These are phyloP conservation scores for Neopelma chrysocephalum DNA, from an alignment of 2,797 vertebrate genomes.

Conservation along the genomic window DNA sequence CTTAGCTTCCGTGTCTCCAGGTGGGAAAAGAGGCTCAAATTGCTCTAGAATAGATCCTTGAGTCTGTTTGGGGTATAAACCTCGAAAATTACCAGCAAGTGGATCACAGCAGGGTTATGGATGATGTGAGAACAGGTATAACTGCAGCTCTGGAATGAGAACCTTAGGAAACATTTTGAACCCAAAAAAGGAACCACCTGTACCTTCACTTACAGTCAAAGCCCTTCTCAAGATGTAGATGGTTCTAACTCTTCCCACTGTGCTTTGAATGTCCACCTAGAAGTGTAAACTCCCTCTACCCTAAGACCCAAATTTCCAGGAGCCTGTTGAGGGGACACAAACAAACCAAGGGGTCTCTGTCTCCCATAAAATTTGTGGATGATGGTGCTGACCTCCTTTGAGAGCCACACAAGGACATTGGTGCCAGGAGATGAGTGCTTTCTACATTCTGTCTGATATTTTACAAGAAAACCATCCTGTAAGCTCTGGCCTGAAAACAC, in stretches of 20 bases:
- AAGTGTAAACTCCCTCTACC: neutral
- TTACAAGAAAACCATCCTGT: neutral
- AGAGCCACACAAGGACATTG: neutral
- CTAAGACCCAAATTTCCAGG: neutral
- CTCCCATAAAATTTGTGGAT: neutral
- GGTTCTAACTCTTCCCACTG: neutral
- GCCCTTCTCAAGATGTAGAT: neutral
- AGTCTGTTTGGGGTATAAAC: neutral
- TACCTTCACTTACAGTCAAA: neutral
- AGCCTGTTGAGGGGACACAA: neutral
- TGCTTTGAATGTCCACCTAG: neutral
- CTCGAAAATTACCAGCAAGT: neutral
- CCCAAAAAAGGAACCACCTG: neutral
- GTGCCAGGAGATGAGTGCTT: neutral
- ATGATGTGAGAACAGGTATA: fast-evolving
- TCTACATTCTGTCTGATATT: neutral
- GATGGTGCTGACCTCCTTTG: neutral
- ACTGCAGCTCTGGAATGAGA: neutral
- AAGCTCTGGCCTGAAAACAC: neutral
- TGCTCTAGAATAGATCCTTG: neutral
- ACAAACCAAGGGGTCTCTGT: too few species aligned
- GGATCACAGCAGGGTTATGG: neutral
- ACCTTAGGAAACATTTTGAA: neutral
- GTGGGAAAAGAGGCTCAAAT: neutral
- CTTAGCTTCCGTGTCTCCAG: neutral